Evolutionary conservation across 2,797 vertebrate genomes (phyloP), one percentile per base, ranked within the genome.

Genomic region (Spea hammondii): DNA sequence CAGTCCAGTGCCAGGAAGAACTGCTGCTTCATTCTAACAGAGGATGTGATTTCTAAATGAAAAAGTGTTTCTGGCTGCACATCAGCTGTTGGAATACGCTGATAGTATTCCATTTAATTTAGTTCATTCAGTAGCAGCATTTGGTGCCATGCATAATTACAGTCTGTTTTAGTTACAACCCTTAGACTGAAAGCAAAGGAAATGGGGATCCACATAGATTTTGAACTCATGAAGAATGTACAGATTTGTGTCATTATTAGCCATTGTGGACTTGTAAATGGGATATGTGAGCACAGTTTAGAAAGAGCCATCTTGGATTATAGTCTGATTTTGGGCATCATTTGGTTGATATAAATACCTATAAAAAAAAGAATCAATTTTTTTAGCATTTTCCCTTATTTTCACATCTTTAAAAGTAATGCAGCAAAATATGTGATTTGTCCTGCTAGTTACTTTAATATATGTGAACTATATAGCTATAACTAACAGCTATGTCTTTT

Each of bases 41-140:
- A 77, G 74, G 69, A 48, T 77, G 74, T 62, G 79, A 81, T 81
- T 72, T 81, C 77, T 76, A 81, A 81, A 81, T 68, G 74, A 81
- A 69, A 77, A 57, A 59, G 55, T 48, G 70, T 62, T 77, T 80
- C 67, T 77, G 74, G 74, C 79, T 81, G 79, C 67, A 77, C 76
- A 81, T 77, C 74, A 62, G 64, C 70, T 60, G 50, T 77, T 77
- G 79, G 70, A 81, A 81, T 72, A 69, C 64, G 64, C 74, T 77
- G 74, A 77, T 81, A 81, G 70, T 72, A 77, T 81, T 77, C 70
- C 79, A 81, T 81, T 72, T 81, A 76, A 81, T 81, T 81, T 81
- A 70, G 79, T 81, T 81, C 79, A 81, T 81, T 81, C 74, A 77
- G 55, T 48, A 81, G 76, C 70, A 77, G 70, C 79, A 77, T 69